These are phyloP conservation scores for Aegotheles bennettii DNA, from an alignment of 2,113 vertebrate genomes.

Conservation along the genomic window DNA sequence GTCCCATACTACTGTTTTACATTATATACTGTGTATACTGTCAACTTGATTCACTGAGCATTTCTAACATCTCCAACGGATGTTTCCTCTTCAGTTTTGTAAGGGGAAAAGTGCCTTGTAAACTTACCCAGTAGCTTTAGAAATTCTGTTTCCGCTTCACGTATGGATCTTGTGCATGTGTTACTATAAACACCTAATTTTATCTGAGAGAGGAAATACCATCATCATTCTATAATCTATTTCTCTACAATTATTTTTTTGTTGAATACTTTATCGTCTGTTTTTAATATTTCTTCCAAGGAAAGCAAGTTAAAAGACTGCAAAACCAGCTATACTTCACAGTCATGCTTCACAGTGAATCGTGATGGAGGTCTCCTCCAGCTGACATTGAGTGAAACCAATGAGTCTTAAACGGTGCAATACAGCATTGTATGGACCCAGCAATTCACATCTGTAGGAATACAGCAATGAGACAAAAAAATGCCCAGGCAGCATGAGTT, in stretches of 20 bases:
- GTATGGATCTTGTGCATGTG: background rate
- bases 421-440: background rate
- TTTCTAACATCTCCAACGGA: background rate
- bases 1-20: background rate
- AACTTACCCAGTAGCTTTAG: background rate
- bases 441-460: background rate
- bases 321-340: background rate
- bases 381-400: background rate
- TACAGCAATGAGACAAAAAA: background rate
- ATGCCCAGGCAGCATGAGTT: background rate
- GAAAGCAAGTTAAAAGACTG: background rate
- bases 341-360: background rate
- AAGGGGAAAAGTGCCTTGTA: background rate
- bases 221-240: background rate
- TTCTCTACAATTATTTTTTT: background rate
- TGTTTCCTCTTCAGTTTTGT: background rate
- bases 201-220: background rate
- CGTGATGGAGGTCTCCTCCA: background rate
- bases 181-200: background rate
- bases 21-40: background rate
- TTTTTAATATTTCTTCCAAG: background rate
- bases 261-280: background rate
- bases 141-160: background rate
- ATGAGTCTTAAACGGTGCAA: background rate
- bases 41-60: background rate